Conservation (phyloP, 2,113 vertebrate genomes). For the Crotalus viridis region DNA sequence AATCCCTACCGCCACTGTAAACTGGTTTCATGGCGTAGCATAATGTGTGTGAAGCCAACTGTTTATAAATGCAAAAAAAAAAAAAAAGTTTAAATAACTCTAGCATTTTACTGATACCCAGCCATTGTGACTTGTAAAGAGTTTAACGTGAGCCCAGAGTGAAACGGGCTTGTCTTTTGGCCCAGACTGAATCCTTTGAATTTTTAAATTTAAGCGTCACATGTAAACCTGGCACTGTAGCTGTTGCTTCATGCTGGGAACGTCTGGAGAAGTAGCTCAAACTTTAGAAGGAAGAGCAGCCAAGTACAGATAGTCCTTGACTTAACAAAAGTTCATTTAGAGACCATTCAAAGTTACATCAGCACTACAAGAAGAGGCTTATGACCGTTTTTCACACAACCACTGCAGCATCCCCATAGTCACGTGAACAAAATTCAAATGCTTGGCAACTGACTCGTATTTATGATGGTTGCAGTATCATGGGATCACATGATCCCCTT, state of each 20-base stretch:
- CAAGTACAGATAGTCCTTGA: neutral
- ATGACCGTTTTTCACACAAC: too few species aligned
- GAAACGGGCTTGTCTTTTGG: neutral
- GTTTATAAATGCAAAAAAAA: neutral
- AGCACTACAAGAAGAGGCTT: too few species aligned
- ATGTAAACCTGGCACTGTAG: rapidly evolving
- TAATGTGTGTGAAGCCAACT: neutral
- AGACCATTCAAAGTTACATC: too few species aligned
- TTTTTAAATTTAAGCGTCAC: neutral
- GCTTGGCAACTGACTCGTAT: too few species aligned
- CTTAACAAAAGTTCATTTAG: too few species aligned
- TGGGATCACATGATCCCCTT: too few species aligned
- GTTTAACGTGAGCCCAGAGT: neutral
- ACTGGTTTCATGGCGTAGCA: neutral
- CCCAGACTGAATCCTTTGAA: neutral
- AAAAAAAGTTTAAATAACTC: neutral
- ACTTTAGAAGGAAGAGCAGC: neutral
- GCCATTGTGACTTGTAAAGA: neutral
- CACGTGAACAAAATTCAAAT: too few species aligned
- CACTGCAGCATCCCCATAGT: too few species aligned
- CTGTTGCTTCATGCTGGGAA: neutral
- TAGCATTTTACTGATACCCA: neutral
- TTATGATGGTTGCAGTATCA: too few species aligned
- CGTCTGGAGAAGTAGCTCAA: neutral
- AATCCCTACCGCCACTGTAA: neutral